Percentiles rank a stretch among this genome's conserved stretches.
Evolutionary conservation across 2,888 invertebrate genomes (phyloP).

Genomic region (Lycophotia porphyrea): DNA sequence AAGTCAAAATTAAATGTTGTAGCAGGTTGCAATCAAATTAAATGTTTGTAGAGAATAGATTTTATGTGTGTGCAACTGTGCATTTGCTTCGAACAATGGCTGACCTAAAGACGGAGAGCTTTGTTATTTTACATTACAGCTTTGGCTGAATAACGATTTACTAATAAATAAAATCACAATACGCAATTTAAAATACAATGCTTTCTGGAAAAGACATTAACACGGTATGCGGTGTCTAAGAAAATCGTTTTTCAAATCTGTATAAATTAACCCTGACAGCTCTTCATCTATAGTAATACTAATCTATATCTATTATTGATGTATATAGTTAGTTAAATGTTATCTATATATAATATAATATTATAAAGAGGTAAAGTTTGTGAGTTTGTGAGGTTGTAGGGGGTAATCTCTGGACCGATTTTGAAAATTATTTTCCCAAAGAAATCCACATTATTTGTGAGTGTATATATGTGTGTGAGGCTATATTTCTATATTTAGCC

Average conservation of each 20-base stretch:
- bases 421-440: no score
- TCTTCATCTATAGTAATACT: no score
- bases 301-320: no score
- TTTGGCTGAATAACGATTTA: background rate
- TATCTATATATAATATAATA: no score
- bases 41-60: slow-evolving; percentile 13
- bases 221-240: background rate
- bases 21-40: background rate
- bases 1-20: background rate
- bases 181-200: background rate
- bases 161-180: background rate
- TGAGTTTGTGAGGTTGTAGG: no score
- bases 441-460: no score
- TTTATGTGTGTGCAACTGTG: slow-evolving; percentile 4
- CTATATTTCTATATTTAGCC: no score
- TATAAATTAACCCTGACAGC: background rate
- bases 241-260: background rate
- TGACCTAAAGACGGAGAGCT: background rate
- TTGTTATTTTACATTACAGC: background rate
- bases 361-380: no score
- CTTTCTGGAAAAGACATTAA: background rate
- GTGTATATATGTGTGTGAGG: no score
- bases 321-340: no score
- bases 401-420: no score
- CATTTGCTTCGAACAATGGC: slow-evolving; percentile 20